Base-by-base conservation (phyloP, 2,797 vertebrate genomes). In the Cuculus canorus region DNA sequence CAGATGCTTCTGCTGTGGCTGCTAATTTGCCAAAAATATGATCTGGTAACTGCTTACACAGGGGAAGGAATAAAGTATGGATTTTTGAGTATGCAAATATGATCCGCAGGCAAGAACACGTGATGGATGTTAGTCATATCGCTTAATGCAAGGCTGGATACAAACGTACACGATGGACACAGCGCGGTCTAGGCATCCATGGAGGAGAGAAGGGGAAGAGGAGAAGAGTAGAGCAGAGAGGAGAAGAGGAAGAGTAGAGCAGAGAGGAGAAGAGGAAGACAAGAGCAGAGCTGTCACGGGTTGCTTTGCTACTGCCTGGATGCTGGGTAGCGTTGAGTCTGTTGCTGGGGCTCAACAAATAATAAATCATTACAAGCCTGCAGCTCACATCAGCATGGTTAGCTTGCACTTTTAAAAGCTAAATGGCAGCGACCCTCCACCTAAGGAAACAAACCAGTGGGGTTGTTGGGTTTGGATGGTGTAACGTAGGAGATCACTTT, bases 1-100 rank as follows among this genome's bases (percentile, higher is more conserved):
- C 93, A 93, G 94, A 69, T 91, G 92, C 89, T 91, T 94, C 86
- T 92, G 92, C 75, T n/a, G 88, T 57, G 91, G 95, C 75, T 86
- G 86, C 61, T 92, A 30, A 83, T 88, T 93, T 92, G 93, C 91
- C 94, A 93, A 82, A 96, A 95, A 95, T 96, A 90, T 2, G 70
- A 91, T 84, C 70, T 90, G 95, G 81, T 90, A 90, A 88, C 70
- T 76, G 94, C 92, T 96, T 88, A 88, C 78, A 89, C 37, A 82
- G 93, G 84, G 88, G 86, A 86, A 86, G 96, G 73, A 73, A 92
- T 19, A 76, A 93, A 95, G 78, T 86, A 82, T 63, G 81, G 96
- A 52, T 72, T 93, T 96, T 73, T 86, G 95, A 93, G 95, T 86
- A 96, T 95, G 96, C 89, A 95, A 95, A 95, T 95, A n/a, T 1